Base-by-base conservation (phyloP, 2,113 vertebrate species). In the Leiothrix lutea region DNA sequence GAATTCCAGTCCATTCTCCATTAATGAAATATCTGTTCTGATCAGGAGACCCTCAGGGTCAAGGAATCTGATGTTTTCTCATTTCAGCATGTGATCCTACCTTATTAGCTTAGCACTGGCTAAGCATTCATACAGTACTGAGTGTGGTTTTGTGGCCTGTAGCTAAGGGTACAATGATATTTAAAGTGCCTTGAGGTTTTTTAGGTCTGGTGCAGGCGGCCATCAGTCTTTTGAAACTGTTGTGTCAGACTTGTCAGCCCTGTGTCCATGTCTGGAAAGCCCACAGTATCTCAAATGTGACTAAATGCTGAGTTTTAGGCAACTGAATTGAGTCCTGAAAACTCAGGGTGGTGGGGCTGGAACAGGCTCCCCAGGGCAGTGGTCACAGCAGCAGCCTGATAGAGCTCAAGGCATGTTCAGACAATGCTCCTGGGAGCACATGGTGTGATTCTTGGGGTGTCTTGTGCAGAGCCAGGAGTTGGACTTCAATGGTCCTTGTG, bases 361-460 rank as follows among this genome's bases (percentile, higher is more conserved):
- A 18, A 29, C 20, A 40, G 28, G 44, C 5, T 66, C 4, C 9
- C n/a, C 16, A 73, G 67, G 15, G 5, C 28, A 17, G 29, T 28
- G 31, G 10, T 50, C 36, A 36, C 12, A 65, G 22, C 58, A 73
- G 8, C 9, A 64, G 35, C 51, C 35, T 50, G 31, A 15, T 4
- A 25, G 58, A 72, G 12, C 8, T 66, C 36, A 45, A 14, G 36
- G 13, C 0, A 1, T 5, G 7, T 44, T 44, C 3, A 2, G 7
- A 60, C 23, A 60, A 25, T 29, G 24, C 7, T 44, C 23, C 50
- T 8, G 28, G 23, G 47, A 48, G 26, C 11, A 74, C 28, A 12
- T 2, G 12, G 11, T 38, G 13, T 38, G 33, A 51, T 8, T 67
- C 13, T 45, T 53, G 53, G 16, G 4, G 23, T 60, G 15, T 45